phyloP scores from a whole-genome alignment of 2,113 vertebrate genomes.

The Nymphicus hollandicus region DNA sequence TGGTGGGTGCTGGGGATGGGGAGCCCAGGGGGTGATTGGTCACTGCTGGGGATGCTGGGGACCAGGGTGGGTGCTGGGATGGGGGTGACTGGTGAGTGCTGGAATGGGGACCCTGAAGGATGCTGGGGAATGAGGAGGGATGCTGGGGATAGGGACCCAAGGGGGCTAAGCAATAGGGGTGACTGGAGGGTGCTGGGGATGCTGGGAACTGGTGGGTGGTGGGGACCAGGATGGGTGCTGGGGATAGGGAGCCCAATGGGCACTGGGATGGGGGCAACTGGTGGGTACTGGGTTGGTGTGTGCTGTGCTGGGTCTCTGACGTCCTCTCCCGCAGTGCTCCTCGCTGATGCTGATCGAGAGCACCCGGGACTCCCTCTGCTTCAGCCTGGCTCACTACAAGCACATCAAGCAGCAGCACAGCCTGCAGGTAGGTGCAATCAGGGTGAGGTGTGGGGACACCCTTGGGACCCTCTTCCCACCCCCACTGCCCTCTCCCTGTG shows the following conservation, averaged over 20 bases:
- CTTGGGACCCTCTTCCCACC: fast-evolving
- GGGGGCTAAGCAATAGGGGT: not conserved
- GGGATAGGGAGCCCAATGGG: not conserved
- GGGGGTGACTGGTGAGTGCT: not conserved
- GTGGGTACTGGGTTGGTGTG: not conserved
- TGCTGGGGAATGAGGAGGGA: not conserved
- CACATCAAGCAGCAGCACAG: slow-evolving; percentile 91
- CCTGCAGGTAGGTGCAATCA: slow-evolving; percentile 79
- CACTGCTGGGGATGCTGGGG: not conserved
- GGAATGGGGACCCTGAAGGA: not conserved
- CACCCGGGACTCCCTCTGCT: slow-evolving; percentile 90
- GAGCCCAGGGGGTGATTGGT: not conserved
- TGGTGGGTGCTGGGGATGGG: slow-evolving; percentile 54
- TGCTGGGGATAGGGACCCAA: not conserved
- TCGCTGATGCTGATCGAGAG: slow-evolving; percentile 94
- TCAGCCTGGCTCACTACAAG: slow-evolving; percentile 94
- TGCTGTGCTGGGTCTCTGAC: not conserved
- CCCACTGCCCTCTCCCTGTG: fast-evolving
- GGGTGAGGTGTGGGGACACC: fast-evolving
- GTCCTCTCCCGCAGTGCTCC: slow-evolving; percentile 79
- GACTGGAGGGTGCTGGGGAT: slow-evolving; percentile 55
- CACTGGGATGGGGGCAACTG: not conserved
- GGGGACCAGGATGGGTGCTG: no score
- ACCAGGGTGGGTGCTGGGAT: not conserved
- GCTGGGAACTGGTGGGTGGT: not conserved